phyloP scores from a whole-genome alignment of 2,797 vertebrate genomes.

The Corythornis leucogaster region DNA sequence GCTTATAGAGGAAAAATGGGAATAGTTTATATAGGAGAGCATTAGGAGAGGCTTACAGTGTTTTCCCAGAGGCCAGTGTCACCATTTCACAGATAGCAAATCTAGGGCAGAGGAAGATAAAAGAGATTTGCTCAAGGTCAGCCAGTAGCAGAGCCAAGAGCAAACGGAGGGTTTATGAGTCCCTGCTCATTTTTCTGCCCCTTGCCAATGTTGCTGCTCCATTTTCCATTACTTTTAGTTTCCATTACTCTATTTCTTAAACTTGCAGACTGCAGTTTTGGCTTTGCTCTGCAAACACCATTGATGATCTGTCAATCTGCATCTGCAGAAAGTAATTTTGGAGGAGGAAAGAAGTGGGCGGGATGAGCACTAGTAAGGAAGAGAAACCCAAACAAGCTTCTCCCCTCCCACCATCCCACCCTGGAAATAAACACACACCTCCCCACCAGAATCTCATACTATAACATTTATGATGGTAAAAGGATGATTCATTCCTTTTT shows the following conservation, averaged over 20 bases:
- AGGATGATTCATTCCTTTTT: conserved; percentile 4
- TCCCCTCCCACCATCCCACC: background rate
- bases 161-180: background rate
- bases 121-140: conserved; percentile 49
- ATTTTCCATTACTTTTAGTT: conserved; percentile 57
- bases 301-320: conserved; percentile 38
- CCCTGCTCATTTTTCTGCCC: conserved; percentile 11
- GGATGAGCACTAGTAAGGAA: background rate
- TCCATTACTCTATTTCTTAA: conserved; percentile 33
- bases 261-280: background rate
- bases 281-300: background rate
- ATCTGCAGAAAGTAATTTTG: background rate
- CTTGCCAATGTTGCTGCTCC: conserved; percentile 27
- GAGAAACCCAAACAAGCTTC: background rate
- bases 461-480: background rate
- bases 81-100: background rate
- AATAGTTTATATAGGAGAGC: background rate
- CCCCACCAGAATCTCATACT: background rate
- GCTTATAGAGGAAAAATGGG: background rate
- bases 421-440: background rate
- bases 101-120: conserved; percentile 28
- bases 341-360: background rate
- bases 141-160: conserved; percentile 5
- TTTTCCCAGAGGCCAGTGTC: background rate
- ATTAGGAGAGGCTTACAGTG: background rate